Conservation (phyloP, 2,113 vertebrate genomes). For the Talpa occidentalis region DNA sequence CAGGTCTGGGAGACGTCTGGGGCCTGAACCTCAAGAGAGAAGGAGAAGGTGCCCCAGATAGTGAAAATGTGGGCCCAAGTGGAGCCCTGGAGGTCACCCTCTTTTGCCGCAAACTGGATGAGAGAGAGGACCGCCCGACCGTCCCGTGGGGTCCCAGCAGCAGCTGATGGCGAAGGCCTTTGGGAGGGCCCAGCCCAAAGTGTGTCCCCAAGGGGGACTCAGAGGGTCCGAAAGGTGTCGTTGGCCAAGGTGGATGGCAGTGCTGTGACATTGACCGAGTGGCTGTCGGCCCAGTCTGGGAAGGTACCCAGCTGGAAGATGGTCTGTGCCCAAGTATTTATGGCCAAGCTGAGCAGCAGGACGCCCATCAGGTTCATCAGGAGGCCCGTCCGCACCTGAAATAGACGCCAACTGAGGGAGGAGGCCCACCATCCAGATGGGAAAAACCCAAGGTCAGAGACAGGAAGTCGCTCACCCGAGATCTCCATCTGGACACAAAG, state of each 20-base stretch:
- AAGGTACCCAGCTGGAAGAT: constrained; percentile 93
- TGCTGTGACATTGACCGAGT: constrained; percentile 85
- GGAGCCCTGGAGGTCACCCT: not conserved
- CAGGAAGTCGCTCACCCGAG: not conserved
- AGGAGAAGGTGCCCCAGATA: not conserved
- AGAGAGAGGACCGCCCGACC: constrained; percentile 66
- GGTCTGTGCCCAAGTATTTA: constrained; percentile 96
- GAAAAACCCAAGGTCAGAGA: not conserved
- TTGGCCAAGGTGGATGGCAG: constrained; percentile 79
- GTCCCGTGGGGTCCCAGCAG: constrained; percentile 56
- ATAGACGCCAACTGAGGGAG: not conserved
- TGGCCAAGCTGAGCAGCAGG: constrained; percentile 92
- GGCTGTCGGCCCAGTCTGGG: constrained; percentile 92
- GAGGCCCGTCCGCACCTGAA: constrained; percentile 94
- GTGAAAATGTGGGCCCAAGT: not conserved
- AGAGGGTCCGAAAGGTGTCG: constrained; percentile 82
- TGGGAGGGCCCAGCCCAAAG: constrained; percentile 73
- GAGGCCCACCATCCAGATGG: not conserved
- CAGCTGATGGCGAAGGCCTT: constrained; percentile 49
- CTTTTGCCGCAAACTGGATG: not conserved
- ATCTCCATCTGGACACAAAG: too few relatives aligned
- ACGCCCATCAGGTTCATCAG: constrained; percentile 97
- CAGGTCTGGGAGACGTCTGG: not conserved
- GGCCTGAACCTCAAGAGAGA: not conserved
- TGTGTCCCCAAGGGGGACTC: constrained; percentile 72